Conservation (phyloP, 2,888 invertebrate species). For the Drosophila maculinotata region DNA sequence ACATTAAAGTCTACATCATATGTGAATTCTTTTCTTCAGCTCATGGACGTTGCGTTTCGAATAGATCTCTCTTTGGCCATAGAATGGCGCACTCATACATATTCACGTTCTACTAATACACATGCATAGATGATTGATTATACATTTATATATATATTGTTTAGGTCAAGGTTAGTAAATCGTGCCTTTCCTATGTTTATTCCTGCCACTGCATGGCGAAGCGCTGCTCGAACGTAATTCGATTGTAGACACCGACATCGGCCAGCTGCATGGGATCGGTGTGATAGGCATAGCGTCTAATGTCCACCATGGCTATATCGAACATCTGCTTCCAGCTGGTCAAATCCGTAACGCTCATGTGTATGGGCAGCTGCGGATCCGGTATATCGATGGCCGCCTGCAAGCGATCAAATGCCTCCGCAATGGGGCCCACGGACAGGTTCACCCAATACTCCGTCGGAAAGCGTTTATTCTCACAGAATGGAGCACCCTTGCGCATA, state of each 20-base stretch:
- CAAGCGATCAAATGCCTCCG: conserved; percentile 78
- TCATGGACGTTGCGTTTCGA: too few relatives aligned
- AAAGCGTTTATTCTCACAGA: conserved; percentile 82
- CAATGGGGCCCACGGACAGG: conserved; percentile 78
- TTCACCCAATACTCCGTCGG: conserved; percentile 83
- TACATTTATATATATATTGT: too few relatives aligned
- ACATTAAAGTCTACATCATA: too few relatives aligned
- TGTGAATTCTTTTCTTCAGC: too few relatives aligned
- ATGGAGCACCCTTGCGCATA: conserved; percentile 80
- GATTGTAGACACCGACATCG: conserved; percentile 78
- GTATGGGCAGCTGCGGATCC: conserved; percentile 79
- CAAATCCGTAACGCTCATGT: conserved; percentile 80
- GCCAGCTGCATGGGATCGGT: conserved; percentile 79
- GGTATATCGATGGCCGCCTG: conserved; percentile 80
- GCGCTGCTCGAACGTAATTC: conserved; percentile 75
- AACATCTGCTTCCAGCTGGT: conserved; percentile 82
- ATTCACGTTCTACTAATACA: too few relatives aligned
- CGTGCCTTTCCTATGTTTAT: conserved; percentile 28
- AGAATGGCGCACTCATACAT: too few relatives aligned
- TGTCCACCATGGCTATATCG: conserved; percentile 77
- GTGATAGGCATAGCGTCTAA: conserved; percentile 74
- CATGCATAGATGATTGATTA: too few relatives aligned
- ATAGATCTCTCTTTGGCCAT: too few relatives aligned
- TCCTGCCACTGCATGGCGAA: conserved; percentile 80
- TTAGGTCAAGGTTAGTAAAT: conserved; percentile 13